Conservation (phyloP, 2,888 invertebrate species). For the Chrysotoxum bicinctum region DNA sequence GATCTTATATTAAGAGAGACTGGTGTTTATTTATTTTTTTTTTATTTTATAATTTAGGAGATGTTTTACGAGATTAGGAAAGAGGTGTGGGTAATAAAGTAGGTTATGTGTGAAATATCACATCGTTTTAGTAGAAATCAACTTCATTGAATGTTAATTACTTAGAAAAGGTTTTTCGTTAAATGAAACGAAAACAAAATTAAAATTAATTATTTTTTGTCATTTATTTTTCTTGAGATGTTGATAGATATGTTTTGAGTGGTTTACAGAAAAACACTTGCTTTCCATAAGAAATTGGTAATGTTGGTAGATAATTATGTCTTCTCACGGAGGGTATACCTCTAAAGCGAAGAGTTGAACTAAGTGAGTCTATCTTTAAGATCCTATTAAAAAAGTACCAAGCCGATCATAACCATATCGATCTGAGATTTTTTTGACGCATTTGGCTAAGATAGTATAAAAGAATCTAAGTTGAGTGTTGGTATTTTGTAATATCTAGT, state of each 20-base stretch:
- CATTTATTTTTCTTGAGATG: neutral
- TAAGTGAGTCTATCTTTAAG: too few relatives aligned
- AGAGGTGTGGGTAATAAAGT: conserved; percentile 67
- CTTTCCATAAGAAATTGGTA: neutral
- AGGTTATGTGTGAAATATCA: conserved; percentile 72
- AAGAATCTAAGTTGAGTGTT: too few relatives aligned
- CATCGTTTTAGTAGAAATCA: conserved; percentile 64
- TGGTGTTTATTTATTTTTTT: neutral
- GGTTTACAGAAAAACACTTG: neutral
- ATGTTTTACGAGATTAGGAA: conserved; percentile 60
- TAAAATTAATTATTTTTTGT: conserved; percentile 27
- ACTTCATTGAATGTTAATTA: conserved; percentile 63
- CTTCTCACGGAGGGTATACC: neutral
- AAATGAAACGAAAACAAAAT: conserved; percentile 24
- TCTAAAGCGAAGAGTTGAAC: neutral
- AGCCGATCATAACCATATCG: too few relatives aligned
- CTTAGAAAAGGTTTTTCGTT: conserved; percentile 15
- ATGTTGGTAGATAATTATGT: too few relatives aligned
- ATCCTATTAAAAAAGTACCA: too few relatives aligned
- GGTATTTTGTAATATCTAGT: too few relatives aligned
- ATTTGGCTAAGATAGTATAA: too few relatives aligned
- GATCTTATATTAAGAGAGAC: neutral
- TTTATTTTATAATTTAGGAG: neutral
- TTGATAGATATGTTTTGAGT: neutral
- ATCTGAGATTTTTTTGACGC: too few relatives aligned